Percentiles rank a stretch among this genome's conserved stretches.
phyloP scores from a whole-genome alignment of 1,140 invertebrate genomes.

The Drosophila obscura region DNA sequence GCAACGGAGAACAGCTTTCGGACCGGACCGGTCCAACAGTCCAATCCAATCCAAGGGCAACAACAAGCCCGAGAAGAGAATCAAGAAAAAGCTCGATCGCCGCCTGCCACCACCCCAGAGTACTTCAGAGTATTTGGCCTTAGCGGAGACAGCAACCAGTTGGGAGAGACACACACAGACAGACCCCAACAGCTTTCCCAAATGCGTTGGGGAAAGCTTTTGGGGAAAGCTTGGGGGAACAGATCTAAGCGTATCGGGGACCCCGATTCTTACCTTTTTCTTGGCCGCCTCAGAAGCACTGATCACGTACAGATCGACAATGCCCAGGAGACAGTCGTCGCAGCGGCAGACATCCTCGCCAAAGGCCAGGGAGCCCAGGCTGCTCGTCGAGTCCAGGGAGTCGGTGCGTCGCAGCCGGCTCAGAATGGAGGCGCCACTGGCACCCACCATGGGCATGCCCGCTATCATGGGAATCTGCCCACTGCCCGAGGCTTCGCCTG shows the following conservation, averaged over 20 bases:
- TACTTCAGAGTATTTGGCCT: background rate
- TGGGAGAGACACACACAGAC: background rate
- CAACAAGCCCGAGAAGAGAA: too few species aligned
- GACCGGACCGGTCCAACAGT: constrained; percentile 67
- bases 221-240: too few species aligned
- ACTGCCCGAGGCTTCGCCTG: constrained; percentile 85
- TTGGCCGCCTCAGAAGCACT: constrained; percentile 86
- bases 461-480: background rate
- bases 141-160: background rate
- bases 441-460: constrained; percentile 3
- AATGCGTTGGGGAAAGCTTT: too few species aligned
- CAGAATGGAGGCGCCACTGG: constrained; percentile 44
- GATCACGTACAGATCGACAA: constrained; percentile 89
- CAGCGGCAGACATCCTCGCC: constrained; percentile 91
- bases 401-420: constrained; percentile 88
- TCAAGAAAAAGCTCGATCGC: constrained; percentile 5
- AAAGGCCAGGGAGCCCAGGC: constrained; percentile 87
- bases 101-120: background rate
- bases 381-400: constrained; percentile 91
- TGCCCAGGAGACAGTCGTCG: constrained; percentile 92
- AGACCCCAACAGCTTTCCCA: background rate
- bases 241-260: too few species aligned
- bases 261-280: constrained; percentile 87
- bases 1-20: constrained; percentile 30
- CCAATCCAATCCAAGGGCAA: constrained; percentile 21